Conservation (phyloP, 2,888 invertebrate genomes). For the Drosophila anceps region DNA sequence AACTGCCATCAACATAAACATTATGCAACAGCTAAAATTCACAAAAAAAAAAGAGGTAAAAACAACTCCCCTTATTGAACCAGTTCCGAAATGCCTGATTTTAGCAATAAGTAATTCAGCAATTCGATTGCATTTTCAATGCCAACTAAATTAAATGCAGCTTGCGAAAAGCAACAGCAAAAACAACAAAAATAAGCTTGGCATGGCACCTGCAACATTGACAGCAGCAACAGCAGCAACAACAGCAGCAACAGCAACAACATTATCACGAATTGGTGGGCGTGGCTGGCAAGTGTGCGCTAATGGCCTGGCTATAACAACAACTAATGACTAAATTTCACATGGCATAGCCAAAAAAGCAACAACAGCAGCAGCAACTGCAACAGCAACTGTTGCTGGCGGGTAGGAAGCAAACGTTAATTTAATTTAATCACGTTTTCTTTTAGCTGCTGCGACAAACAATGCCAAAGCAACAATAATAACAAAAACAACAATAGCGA, state of each 20-base stretch:
- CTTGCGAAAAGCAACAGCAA: conserved; percentile 13
- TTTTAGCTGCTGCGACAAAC: conserved; percentile 62
- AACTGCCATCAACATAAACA: conserved; percentile 4
- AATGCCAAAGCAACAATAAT: conserved; percentile 42
- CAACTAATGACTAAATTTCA: conserved; percentile 80
- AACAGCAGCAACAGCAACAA: conserved; percentile 32
- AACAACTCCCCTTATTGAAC: conserved; percentile 33
- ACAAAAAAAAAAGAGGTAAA: background rate
- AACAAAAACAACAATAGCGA: conserved; percentile 16
- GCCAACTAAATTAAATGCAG: conserved; percentile 55
- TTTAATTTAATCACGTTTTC: conserved; percentile 79
- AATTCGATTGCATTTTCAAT: conserved; percentile 54
- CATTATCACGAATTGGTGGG: conserved; percentile 56
- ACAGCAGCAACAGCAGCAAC: conserved; percentile 25
- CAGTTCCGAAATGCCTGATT: conserved; percentile 46
- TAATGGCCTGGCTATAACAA: conserved; percentile 71
- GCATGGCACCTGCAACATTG: conserved; percentile 30
- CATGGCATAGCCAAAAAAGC: conserved; percentile 44
- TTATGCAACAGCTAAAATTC: conserved; percentile 10
- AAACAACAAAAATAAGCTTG: conserved; percentile 7
- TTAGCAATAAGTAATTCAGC: conserved; percentile 28
- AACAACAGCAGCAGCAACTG: background rate
- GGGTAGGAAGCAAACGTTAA: conserved; percentile 76
- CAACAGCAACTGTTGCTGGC: conserved; percentile 39
- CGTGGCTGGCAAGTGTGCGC: conserved; percentile 72